A percentile compares a stretch with the other conserved stretches of the same genome.
Conservation (phyloP, 2,113 vertebrate genomes). For the Abramis brama region DNA sequence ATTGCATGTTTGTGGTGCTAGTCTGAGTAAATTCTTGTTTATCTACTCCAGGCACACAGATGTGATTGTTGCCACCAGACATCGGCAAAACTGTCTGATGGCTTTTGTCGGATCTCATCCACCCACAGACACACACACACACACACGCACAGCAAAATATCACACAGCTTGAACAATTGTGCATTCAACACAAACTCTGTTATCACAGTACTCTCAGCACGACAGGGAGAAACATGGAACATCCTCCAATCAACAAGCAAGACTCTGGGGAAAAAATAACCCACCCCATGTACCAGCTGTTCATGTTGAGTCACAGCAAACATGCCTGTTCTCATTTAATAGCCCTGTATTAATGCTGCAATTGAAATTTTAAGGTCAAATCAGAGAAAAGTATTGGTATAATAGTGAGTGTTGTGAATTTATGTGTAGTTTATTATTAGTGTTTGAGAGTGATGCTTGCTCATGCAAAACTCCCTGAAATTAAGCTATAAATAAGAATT, state of each 20-base stretch:
- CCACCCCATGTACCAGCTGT: constrained; percentile 12
- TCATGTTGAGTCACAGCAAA: constrained; percentile 8
- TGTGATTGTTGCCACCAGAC: constrained; percentile 47
- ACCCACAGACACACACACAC: neutral
- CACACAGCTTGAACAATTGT: constrained; percentile 20
- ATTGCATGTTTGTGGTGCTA: constrained; percentile 18
- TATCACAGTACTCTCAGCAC: constrained; percentile 27
- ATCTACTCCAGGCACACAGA: constrained; percentile 42
- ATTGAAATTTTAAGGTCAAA: neutral
- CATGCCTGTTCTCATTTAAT: neutral
- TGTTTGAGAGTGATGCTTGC: neutral
- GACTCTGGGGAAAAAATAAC: constrained; percentile 27
- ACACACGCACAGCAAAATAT: neutral
- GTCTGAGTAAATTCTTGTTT: constrained; percentile 43
- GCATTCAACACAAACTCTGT: constrained; percentile 22
- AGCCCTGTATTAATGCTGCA: constrained; percentile 2
- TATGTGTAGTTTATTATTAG: neutral
- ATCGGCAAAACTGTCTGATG: constrained; percentile 32
- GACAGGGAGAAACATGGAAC: neutral
- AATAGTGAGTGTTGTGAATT: neutral
- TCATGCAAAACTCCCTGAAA: neutral
- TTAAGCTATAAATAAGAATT: no score
- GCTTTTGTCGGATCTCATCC: constrained; percentile 24
- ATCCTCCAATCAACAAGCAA: constrained; percentile 39
- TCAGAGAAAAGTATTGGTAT: neutral